Base-by-base conservation (phyloP, 2,797 vertebrate genomes). In the Pseudochirops corinnae region DNA sequence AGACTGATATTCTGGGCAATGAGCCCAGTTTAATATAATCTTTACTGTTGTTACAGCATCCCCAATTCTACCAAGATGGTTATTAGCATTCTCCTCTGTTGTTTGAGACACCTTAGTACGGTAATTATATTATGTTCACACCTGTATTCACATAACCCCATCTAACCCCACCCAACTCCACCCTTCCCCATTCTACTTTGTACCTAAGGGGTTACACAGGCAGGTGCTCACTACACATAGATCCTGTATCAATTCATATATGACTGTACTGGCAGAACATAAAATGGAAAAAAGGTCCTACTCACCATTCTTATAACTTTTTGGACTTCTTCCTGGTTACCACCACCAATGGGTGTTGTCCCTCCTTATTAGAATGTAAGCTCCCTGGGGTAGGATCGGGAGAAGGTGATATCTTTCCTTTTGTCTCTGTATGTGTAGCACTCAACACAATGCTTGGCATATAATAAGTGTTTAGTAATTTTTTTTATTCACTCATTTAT, bases 21-120 rank as follows among this genome's bases (percentile, higher is more conserved):
- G 1, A 52, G 95, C 95, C 96, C 74, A 96, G 92, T 91, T 97
- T 96, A 97, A 95, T 94, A 93, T 96, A 95, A 95, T 93, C 96
- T 97, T 97, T 94, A 92, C 95, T 96, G 58, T 95, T 92, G 96
- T 92, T 94, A 92, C 96, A 12, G 0, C 93, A 96, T 92, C 92
- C 95, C 96, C 94, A 96, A 11, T 95, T 97, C 95, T 95, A 95
- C 93, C 1, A 11, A 94, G 95, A 97, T 31, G 29, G 94, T 96
- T 95, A 97, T 97, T 95, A 97, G 94, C 93, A 5, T 93, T 87
- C 74, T 50, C 74, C 39, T 87, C 74, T 94, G 92, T 95, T 96
- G 94, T 97, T 94, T 95, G 60, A 96, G 95, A 97, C 94, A 97
- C 95, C 93, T 97, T 55, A 91, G 94, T 16, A n/a, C 7, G 4